Base-by-base conservation (phyloP, 1,140 invertebrate genomes). In the Frieseomelitta varia region DNA sequence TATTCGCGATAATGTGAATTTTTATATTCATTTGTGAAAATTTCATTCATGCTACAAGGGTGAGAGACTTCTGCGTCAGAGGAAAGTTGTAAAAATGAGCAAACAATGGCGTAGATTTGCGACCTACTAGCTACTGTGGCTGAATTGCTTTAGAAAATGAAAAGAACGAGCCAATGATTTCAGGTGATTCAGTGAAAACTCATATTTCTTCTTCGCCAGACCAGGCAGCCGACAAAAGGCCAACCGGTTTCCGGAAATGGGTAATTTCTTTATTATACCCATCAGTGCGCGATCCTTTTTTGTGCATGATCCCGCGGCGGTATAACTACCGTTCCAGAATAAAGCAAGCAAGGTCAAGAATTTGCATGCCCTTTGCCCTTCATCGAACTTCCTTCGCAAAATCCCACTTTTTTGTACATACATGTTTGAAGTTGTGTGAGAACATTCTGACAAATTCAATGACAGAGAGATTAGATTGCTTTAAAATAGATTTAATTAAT, bases 221-320 rank as follows among this genome's bases (percentile, higher is more conserved):
- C 30, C 47, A 58, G 61, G 76, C 34, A 81, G 69, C 61, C 81
- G 88, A 88, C 79, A 87, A 89, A 89, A 85, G 85, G 55, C 76
- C 56, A 87, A 90, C 87, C 83, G 89, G 89, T 89, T 91, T 91
- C 87, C 89, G 89, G 85, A 89, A 90, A 91, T 88, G 79, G 87
- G 84, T 91, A 90, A 87, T 79, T 83, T 81, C 68, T 78, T 88
- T 68, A 84, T 85, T 77, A 81, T 72, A 75, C 67, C 15, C 65
- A 84, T 84, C 53, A 77, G 74, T n/a, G 24, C 8, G 21, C 27
- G 47, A 71, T 71, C 47, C 14, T 79, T 83, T 79, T 67, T 6
- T 15, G 24, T 19, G n/a, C 15, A 24, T 56, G 63, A 65, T 34
- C 72, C 15, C 24, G 2, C 10, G 1, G 30, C 39, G 30, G 2